phyloP scores from a whole-genome alignment of 2,113 vertebrate species.

The Mormyrus lacerda region DNA sequence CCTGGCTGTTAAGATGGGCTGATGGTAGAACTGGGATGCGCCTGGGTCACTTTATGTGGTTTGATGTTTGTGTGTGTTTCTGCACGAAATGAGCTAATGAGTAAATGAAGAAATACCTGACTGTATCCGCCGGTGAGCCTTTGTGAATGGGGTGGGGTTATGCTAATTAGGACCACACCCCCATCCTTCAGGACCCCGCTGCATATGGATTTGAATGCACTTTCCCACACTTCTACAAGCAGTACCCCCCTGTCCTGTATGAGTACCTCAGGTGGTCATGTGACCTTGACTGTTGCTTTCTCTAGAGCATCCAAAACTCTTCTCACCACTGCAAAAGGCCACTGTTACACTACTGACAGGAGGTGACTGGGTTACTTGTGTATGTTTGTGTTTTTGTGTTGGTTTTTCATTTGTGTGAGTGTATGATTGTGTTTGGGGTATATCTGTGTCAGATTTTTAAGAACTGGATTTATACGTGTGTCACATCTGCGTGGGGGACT shows the following conservation, averaged over 20 bases:
- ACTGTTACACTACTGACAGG: neutral
- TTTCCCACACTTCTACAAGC: conserved; percentile 33
- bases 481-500: neutral
- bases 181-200: conserved; percentile 42
- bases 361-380: neutral
- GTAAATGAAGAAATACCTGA: neutral
- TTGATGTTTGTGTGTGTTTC: neutral
- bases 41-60: neutral
- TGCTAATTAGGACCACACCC: conserved; percentile 30
- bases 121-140: conserved; percentile 42
- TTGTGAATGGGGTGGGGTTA: conserved; percentile 53
- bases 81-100: neutral
- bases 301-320: neutral
- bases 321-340: neutral
- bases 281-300: conserved; percentile 2
- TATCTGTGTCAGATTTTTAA: neutral
- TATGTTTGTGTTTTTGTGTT: conserved; percentile 16
- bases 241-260: conserved; percentile 34
- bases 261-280: conserved; percentile 37
- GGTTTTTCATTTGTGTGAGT: neutral
- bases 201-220: conserved; percentile 10
- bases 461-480: neutral
- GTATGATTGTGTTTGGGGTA: neutral
- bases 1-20: neutral
- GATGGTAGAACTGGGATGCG: neutral